Evolutionary conservation across 1,140 invertebrate species (phyloP).

Genomic region (Zaprionus davidi): DNA sequence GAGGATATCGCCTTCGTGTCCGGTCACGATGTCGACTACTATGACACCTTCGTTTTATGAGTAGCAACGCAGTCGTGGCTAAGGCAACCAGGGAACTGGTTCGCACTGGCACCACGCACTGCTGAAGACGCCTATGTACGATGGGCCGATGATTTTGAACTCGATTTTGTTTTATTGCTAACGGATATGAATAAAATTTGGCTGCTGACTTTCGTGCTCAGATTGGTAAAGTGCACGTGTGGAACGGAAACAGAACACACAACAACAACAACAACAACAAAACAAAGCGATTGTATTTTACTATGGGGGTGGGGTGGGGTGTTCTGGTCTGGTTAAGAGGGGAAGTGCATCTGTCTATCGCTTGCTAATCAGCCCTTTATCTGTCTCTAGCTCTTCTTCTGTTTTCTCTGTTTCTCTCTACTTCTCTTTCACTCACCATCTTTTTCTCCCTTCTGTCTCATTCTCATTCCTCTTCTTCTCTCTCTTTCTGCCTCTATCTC

Average conservation of each 20-base stretch:
- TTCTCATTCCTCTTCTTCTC: too few relatives aligned
- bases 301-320: background rate
- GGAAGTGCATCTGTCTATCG: background rate
- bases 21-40: constrained; percentile 80
- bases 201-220: constrained; percentile 42
- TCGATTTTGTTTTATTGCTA: constrained; percentile 32
- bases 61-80: constrained; percentile 67
- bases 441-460: background rate
- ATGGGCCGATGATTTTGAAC: constrained; percentile 34
- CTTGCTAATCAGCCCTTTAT: background rate
- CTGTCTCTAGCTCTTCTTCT: background rate
- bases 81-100: constrained; percentile 27
- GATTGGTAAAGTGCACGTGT: constrained; percentile 34
- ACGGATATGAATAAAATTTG: constrained; percentile 61
- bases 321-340: background rate
- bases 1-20: constrained; percentile 75
- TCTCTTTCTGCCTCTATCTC: background rate
- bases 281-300: constrained; percentile 9
- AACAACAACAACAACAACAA: constrained; percentile 49
- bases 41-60: constrained; percentile 81
- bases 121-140: constrained; percentile 36
- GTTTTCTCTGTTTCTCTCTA: background rate
- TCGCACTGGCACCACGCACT: constrained; percentile 40
- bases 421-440: background rate
- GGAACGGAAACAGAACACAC: constrained; percentile 41